Evolutionary conservation across 2,888 invertebrate genomes (phyloP).

Genomic region (Pristionchus maxplancki): DNA sequence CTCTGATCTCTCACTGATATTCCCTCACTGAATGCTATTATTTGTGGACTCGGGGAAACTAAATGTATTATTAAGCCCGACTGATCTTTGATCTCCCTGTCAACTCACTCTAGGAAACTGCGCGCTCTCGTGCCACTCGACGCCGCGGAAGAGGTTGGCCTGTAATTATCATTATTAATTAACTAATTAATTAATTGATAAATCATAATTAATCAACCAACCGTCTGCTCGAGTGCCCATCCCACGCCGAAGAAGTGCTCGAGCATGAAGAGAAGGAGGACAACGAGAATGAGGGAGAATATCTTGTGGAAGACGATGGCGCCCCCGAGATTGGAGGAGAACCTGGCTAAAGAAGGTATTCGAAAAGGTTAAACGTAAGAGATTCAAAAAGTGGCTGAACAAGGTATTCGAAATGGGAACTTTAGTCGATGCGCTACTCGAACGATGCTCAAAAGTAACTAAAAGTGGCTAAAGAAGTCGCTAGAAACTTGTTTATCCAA

Average conservation of each 20-base stretch:
- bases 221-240: constrained; percentile 59
- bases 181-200: not conserved
- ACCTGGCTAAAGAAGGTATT: not conserved
- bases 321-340: not conserved
- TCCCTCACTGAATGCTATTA: too few species aligned
- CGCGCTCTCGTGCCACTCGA: constrained; percentile 76
- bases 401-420: too few species aligned
- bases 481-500: too few species aligned
- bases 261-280: constrained; percentile 31
- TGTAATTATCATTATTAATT: constrained; percentile 53
- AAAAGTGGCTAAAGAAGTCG: too few species aligned
- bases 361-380: too few species aligned
- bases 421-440: too few species aligned
- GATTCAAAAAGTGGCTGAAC: too few species aligned
- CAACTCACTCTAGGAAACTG: constrained; percentile 74
- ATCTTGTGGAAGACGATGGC: constrained; percentile 49
- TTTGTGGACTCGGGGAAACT: too few species aligned
- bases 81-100: constrained; percentile 30
- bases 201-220: not conserved
- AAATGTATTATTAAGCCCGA: too few species aligned
- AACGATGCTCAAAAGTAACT: too few species aligned
- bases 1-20: constrained; percentile 52
- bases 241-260: constrained; percentile 67
- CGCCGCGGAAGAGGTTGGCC: constrained; percentile 69
- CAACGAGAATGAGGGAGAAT: constrained; percentile 36